These are phyloP conservation scores for Hydropsyche tenuis DNA, from an alignment of 1,140 invertebrate genomes.

Conservation along the genomic window DNA sequence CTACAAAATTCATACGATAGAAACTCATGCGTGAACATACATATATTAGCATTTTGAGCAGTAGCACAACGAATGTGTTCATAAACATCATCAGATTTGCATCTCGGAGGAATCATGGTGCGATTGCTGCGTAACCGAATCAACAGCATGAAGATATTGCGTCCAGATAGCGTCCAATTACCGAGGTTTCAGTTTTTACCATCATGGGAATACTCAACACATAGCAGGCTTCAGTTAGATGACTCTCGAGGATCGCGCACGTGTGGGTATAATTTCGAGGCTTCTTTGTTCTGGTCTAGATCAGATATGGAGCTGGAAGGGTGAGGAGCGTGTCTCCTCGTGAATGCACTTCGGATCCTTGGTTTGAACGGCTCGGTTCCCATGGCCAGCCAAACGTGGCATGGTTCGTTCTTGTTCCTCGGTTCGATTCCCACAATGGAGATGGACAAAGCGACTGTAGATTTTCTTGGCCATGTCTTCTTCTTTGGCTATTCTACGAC, in stretches of 20 bases:
- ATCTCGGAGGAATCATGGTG: slow-evolving; percentile 25
- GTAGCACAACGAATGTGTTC: slow-evolving; percentile 1
- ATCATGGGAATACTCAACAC: too few species aligned
- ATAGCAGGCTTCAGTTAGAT: too few species aligned
- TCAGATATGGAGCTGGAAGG: slow-evolving; percentile 16
- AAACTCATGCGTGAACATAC: too few species aligned
- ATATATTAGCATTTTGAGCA: neutral
- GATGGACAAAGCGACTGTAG: slow-evolving; percentile 23
- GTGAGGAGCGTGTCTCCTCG: slow-evolving; percentile 20
- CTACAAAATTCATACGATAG: too few species aligned
- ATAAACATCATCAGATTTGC: slow-evolving; percentile 29
- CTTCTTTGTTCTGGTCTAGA: neutral
- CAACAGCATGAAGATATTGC: slow-evolving; percentile 22
- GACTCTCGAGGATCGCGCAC: neutral
- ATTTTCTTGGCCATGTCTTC: slow-evolving; percentile 11
- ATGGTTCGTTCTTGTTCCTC: neutral
- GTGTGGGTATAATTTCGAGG: neutral
- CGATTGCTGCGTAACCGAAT: slow-evolving; percentile 23
- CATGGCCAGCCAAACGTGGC: slow-evolving; percentile 35
- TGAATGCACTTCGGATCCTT: neutral
- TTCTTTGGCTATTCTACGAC: too few species aligned
- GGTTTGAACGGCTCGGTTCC: slow-evolving; percentile 31
- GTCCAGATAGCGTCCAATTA: slow-evolving; percentile 15
- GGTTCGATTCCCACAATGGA: slow-evolving; percentile 37
- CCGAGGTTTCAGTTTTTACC: neutral